These are phyloP conservation scores for Campylomormyrus tamandua DNA, from an alignment of 2,113 vertebrate genomes.

Conservation along the genomic window DNA sequence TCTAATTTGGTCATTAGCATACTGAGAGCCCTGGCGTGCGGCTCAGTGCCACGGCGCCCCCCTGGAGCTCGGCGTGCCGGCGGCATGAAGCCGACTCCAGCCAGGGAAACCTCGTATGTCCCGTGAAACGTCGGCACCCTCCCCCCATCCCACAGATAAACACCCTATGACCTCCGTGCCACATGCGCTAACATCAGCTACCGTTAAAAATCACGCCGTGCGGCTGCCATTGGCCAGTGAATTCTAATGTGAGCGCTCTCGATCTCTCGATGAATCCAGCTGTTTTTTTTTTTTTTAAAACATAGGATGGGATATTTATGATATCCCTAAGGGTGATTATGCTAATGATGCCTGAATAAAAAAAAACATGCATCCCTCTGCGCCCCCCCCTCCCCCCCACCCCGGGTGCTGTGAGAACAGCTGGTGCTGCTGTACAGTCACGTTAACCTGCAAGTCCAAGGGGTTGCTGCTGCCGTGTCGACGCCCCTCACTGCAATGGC, in stretches of 20 bases:
- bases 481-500: not conserved
- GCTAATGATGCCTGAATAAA: not conserved
- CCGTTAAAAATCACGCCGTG: not conserved
- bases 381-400: not conserved
- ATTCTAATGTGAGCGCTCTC: not conserved
- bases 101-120: not conserved
- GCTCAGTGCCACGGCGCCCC: not conserved
- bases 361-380: not conserved
- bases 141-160: not conserved
- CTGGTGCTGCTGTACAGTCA: not conserved
- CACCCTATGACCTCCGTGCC: not conserved
- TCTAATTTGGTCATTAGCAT: slow-evolving; percentile 11
- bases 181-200: not conserved
- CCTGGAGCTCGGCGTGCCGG: not conserved
- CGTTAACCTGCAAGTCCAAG: not conserved
- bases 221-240: not conserved
- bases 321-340: not conserved
- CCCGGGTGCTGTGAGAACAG: not conserved
- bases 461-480: not conserved
- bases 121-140: no score
- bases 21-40: not conserved
- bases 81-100: not conserved
- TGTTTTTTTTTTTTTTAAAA: not conserved
- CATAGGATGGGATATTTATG: not conserved
- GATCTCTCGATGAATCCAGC: not conserved